Conservation (phyloP, 1,140 invertebrate species). For the silkworm (Bombyx mori) region DNA sequence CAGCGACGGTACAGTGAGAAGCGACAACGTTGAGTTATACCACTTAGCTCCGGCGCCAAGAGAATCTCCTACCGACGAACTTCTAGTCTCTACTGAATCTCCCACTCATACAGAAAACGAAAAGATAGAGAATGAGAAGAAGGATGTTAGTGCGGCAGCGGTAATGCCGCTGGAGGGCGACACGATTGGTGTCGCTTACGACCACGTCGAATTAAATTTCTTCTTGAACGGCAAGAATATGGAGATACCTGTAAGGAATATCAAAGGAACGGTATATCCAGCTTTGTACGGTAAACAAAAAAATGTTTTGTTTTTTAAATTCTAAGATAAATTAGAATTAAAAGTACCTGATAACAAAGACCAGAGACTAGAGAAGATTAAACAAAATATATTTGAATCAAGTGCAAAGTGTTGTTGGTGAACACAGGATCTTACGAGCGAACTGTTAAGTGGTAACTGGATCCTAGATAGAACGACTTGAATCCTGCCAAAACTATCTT, state of each 20-base stretch:
- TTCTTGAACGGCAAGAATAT: slow-evolving; percentile 93
- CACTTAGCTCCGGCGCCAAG: slow-evolving; percentile 73
- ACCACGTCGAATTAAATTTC: slow-evolving; percentile 97
- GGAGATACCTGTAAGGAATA: slow-evolving; percentile 87
- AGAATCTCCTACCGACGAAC: slow-evolving; percentile 69
- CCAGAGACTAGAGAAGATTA: no score
- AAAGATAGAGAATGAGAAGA: slow-evolving; percentile 36
- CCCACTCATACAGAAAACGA: slow-evolving; percentile 36
- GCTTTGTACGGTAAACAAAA: slow-evolving; percentile 88
- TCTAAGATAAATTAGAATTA: no score
- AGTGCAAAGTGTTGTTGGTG: no score
- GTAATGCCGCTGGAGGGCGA: slow-evolving; percentile 89
- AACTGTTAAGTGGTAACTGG: no score
- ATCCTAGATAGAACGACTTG: no score
- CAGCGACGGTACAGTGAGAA: slow-evolving; percentile 88
- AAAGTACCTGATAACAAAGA: no score
- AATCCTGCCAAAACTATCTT: no score
- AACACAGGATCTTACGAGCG: no score
- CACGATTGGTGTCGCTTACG: slow-evolving; percentile 94
- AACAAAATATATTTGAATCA: no score
- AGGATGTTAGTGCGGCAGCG: slow-evolving; percentile 22
- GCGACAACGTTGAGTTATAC: slow-evolving; percentile 86
- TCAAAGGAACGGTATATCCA: slow-evolving; percentile 93
- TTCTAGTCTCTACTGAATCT: slow-evolving; percentile 43
- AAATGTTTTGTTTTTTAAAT: background rate